Evolutionary conservation across 2,888 invertebrate genomes (phyloP).

Genomic region (Leptarthrus brevirostris): DNA sequence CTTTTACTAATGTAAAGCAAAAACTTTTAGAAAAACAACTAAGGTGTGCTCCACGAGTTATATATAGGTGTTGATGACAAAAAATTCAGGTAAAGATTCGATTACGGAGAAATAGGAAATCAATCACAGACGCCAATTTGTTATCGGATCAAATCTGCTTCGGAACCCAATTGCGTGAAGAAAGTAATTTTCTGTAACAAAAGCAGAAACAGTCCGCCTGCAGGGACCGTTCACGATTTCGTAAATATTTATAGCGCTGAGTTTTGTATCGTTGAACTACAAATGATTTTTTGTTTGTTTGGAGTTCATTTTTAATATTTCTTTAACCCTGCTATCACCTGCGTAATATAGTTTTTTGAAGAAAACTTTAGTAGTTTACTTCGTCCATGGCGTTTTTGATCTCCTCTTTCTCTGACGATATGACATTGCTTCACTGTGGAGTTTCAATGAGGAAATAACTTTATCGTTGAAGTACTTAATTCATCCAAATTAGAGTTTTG

Average conservation of each 20-base stretch:
- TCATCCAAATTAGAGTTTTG: too few species aligned
- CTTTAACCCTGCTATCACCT: too few species aligned
- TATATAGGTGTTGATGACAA: background rate
- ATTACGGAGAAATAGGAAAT: background rate
- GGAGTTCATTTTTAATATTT: too few species aligned
- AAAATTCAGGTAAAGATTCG: background rate
- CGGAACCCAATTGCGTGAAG: background rate
- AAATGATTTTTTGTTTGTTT: too few species aligned
- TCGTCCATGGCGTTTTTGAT: too few species aligned
- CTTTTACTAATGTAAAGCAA: background rate
- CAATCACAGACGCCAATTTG: background rate
- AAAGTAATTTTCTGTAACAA: constrained; percentile 3
- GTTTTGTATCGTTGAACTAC: too few species aligned
- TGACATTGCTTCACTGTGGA: too few species aligned
- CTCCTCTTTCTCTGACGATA: too few species aligned
- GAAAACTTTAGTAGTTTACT: too few species aligned
- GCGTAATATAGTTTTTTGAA: too few species aligned
- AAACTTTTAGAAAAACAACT: background rate
- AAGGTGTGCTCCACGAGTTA: background rate
- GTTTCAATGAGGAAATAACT: too few species aligned
- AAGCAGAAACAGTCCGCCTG: background rate
- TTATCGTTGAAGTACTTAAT: too few species aligned
- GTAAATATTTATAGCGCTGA: background rate
- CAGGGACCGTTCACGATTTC: background rate
- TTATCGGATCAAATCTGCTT: background rate